These are phyloP conservation scores for Sterrhoptilus dennistouni DNA, from an alignment of 2,113 vertebrate species.

Conservation along the genomic window DNA sequence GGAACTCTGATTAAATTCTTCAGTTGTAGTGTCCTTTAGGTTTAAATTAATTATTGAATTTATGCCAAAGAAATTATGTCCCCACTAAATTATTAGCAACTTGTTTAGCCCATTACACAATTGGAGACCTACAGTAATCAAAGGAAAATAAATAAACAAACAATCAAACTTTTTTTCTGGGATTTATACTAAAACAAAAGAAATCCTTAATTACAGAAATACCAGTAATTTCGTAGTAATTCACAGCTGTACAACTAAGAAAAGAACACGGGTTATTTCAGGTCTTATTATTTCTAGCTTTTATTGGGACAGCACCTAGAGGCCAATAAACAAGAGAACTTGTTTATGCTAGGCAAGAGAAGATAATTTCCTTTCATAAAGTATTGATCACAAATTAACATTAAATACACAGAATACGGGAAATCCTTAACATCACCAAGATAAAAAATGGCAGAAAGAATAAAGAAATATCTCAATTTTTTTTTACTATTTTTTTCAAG, in stretches of 20 bases:
- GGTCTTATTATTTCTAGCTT: not conserved
- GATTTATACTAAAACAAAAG: not conserved
- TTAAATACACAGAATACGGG: not conserved
- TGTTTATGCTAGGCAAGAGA: not conserved
- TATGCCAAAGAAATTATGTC: not conserved
- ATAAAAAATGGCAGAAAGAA: not conserved
- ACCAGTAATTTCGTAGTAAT: not conserved
- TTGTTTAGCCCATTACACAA: not conserved
- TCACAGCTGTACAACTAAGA: not conserved
- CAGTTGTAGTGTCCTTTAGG: not conserved
- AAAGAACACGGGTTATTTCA: not conserved
- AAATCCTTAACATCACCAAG: rapidly evolving
- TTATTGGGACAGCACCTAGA: not conserved
- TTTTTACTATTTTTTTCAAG: not conserved
- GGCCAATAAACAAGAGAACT: not conserved
- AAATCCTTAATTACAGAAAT: not conserved
- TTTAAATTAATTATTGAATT: not conserved
- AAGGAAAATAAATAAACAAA: not conserved
- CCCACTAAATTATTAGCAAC: not conserved
- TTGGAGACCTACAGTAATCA: not conserved
- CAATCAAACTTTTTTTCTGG: not conserved
- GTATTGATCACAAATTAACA: not conserved
- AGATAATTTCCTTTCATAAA: not conserved
- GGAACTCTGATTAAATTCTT: not conserved
- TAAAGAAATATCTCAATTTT: no score